Percentiles rank a stretch among this genome's conserved stretches.
These are phyloP conservation scores for Malthinus seriepunctatus DNA, from an alignment of 2,888 invertebrate genomes.

Conservation along the genomic window DNA sequence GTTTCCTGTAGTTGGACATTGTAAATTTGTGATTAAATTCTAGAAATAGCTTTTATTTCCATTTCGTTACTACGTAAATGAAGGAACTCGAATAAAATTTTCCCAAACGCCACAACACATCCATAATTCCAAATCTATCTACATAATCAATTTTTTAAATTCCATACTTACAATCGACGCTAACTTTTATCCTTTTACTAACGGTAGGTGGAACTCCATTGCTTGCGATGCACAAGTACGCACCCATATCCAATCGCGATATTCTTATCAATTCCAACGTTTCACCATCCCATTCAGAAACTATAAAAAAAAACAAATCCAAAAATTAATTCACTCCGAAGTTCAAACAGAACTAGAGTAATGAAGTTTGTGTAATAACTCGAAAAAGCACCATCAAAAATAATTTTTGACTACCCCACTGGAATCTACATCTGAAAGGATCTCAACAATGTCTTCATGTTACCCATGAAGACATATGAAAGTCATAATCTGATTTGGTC, in stretches of 20 bases:
- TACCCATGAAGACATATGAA: too few species aligned
- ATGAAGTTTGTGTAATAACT: too few species aligned
- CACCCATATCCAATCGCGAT: conserved; percentile 88
- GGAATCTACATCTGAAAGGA: too few species aligned
- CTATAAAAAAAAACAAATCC: conserved; percentile 56
- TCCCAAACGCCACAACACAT: background rate
- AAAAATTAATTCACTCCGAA: background rate
- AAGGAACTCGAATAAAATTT: too few species aligned
- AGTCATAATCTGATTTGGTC: too few species aligned
- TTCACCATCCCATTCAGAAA: conserved; percentile 83
- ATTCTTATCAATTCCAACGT: conserved; percentile 81
- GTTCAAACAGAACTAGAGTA: background rate
- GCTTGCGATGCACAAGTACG: conserved; percentile 88
- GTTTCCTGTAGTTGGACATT: conserved; percentile 46
- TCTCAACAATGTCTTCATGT: too few species aligned
- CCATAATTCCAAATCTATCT: background rate
- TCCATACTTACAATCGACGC: conserved; percentile 88
- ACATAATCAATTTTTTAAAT: background rate
- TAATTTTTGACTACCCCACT: too few species aligned
- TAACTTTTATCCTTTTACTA: conserved; percentile 89
- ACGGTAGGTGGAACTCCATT: conserved; percentile 90
- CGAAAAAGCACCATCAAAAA: too few species aligned
- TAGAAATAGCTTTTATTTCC: background rate
- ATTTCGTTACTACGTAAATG: too few species aligned
- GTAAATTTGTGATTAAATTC: conserved; percentile 6